Evolutionary conservation across 2,797 vertebrate species (phyloP), one percentile per base, ranked within the genome.

Genomic region (Psittacula echo): DNA sequence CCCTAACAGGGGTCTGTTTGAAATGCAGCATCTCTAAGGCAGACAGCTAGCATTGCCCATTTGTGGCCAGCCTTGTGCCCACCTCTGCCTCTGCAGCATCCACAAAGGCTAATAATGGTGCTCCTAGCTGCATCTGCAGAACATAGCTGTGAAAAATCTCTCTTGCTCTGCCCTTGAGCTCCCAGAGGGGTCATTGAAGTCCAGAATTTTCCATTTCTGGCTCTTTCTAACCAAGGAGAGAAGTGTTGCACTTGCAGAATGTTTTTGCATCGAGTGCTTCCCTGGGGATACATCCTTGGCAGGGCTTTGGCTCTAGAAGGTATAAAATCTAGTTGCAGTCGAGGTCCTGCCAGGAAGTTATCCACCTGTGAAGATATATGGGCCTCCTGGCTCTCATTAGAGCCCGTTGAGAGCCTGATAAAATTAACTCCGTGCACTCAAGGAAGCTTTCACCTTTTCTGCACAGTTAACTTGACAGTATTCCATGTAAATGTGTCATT

Each of bases 81-180:
- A 18, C 58, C 51, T 65, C 51, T 4, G 56, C 61, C 54, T 45
- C 61, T 3, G 9, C n/a, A 21, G 51, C 51, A 30, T 2, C 34
- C 42, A 13, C 45, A 12, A 22, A 39, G n/a, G 29, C 6, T 15
- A 7, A 4, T 15, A 7, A 4, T 0, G 19, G 16, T 29, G 41
- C 30, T 72, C 32, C 22, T 14, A 23, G 45, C 39, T 51, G 37
- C n/a, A 10, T 7, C 83, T 19, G 18, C 13, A 5, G 51, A 51
- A 27, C 7, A 15, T 29, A 17, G n/a, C 56, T 60, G 23, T 37
- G 56, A 60, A 3, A 34, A 32, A 32, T 16, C 16, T 2, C 32
- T 13, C 27, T 5, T 13, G 37, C 34, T 53, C 53, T 30, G 22
- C 19, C 58, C 39, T 10, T 45, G 71, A 32, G 15, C 66, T 73